Conservation (phyloP, 2,113 vertebrate species). For the Illadopsis cleaveri region DNA sequence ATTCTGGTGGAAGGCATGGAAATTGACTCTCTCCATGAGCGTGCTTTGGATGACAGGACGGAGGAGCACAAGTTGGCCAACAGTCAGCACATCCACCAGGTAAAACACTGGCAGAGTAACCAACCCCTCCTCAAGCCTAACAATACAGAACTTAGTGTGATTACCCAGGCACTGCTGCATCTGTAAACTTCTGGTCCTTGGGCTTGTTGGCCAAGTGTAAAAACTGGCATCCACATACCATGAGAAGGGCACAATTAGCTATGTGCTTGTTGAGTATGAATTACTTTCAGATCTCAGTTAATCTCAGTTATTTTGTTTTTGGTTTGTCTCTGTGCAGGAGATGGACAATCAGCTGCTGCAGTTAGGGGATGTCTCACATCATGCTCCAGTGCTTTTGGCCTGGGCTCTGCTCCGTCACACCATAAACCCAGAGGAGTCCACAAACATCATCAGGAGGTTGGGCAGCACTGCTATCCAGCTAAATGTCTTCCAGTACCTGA, state of each 20-base stretch:
- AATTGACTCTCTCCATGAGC: slow-evolving; percentile 94
- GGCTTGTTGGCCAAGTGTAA: neutral
- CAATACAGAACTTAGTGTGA: neutral
- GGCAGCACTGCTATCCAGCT: slow-evolving; percentile 90
- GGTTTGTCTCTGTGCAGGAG: slow-evolving; percentile 73
- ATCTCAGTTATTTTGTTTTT: neutral
- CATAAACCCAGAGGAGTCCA: slow-evolving; percentile 83
- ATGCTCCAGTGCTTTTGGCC: slow-evolving; percentile 88
- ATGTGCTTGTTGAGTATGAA: neutral
- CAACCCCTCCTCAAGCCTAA: neutral
- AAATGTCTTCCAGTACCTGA: slow-evolving; percentile 92
- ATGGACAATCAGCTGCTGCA: slow-evolving; percentile 91
- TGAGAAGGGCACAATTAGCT: neutral
- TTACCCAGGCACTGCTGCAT: neutral
- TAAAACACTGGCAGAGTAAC: slow-evolving; percentile 29
- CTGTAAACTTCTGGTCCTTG: neutral
- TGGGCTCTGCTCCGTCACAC: slow-evolving; percentile 96
- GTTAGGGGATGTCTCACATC: slow-evolving; percentile 90
- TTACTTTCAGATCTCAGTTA: neutral
- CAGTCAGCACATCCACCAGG: slow-evolving; percentile 83
- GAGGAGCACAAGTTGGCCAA: slow-evolving; percentile 89
- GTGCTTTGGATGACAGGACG: slow-evolving; percentile 87
- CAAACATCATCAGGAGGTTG: slow-evolving; percentile 81
- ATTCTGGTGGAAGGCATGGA: slow-evolving; percentile 98
- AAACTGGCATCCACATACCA: neutral